phyloP scores from a whole-genome alignment of 1,140 invertebrate species.

The Drosophila mojavensis region DNA sequence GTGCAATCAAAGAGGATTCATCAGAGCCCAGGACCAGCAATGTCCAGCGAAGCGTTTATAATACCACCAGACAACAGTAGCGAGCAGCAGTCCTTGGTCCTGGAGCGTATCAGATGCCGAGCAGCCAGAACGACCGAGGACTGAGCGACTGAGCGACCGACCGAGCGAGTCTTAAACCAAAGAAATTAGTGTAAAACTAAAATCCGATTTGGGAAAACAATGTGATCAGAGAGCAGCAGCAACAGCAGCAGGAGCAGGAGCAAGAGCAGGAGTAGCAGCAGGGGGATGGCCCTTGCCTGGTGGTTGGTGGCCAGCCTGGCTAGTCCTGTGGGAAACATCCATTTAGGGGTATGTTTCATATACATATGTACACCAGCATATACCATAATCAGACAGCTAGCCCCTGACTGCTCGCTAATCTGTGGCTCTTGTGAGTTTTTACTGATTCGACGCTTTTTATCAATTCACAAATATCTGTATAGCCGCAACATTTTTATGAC shows the following conservation, averaged over 20 bases:
- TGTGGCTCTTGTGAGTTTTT: constrained; percentile 75
- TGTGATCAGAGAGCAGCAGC: constrained; percentile 62
- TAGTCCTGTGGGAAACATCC: constrained; percentile 70
- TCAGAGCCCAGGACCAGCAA: constrained; percentile 58
- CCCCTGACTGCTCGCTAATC: constrained; percentile 50
- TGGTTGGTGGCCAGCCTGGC: constrained; percentile 38
- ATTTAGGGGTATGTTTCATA: constrained; percentile 63
- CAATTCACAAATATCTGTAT: constrained; percentile 71
- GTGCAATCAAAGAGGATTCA: constrained; percentile 82
- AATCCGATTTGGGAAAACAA: constrained; percentile 84
- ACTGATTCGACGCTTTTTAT: constrained; percentile 73
- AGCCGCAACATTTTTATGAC: constrained; percentile 77
- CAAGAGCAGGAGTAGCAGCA: constrained; percentile 13
- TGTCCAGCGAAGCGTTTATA: constrained; percentile 82
- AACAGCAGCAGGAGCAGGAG: constrained; percentile 19
- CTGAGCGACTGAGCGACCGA: constrained; percentile 4
- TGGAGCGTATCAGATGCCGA: constrained; percentile 14
- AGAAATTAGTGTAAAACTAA: constrained; percentile 84
- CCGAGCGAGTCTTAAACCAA: constrained; percentile 78
- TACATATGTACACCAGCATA: too few species aligned
- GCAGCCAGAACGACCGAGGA: constrained; percentile 14
- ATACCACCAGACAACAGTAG: constrained; percentile 59
- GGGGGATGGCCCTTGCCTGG: constrained; percentile 24
- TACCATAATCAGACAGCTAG: constrained; percentile 28
- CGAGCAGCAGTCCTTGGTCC: constrained; percentile 4